These are phyloP conservation scores for Pheosia gnoma DNA, from an alignment of 2,888 invertebrate genomes.

Conservation along the genomic window DNA sequence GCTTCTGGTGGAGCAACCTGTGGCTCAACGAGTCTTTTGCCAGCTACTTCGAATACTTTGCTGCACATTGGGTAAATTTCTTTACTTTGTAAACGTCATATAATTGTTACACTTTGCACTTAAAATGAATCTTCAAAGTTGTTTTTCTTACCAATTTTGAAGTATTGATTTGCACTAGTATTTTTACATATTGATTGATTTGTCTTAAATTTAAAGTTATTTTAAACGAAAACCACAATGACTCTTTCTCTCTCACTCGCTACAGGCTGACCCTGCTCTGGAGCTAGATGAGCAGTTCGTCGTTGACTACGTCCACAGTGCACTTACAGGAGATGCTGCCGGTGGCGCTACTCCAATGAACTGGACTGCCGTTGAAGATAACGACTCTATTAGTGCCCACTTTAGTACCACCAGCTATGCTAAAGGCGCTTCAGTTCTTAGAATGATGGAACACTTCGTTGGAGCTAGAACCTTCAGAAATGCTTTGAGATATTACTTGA, in stretches of 20 bases:
- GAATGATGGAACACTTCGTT: constrained; percentile 87
- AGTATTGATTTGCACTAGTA: too few species aligned
- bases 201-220: too few species aligned
- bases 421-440: constrained; percentile 86
- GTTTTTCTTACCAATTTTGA: too few species aligned
- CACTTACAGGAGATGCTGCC: constrained; percentile 84
- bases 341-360: constrained; percentile 66
- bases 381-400: constrained; percentile 81
- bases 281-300: constrained; percentile 86
- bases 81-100: too few species aligned
- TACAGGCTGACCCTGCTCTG: constrained; percentile 63
- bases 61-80: constrained; percentile 76
- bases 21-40: constrained; percentile 90
- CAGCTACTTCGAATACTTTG: constrained; percentile 88
- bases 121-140: too few species aligned
- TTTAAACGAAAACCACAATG: background rate
- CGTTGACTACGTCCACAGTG: constrained; percentile 87
- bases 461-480: constrained; percentile 81
- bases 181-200: too few species aligned
- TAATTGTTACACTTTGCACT: too few species aligned
- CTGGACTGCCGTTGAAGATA: constrained; percentile 81
- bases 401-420: constrained; percentile 88
- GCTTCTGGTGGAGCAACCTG: constrained; percentile 90
- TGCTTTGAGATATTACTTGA: constrained; percentile 84
- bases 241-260: background rate